Evolutionary conservation across 2,113 vertebrate species (phyloP).

Genomic region (Morphnarchus princeps): DNA sequence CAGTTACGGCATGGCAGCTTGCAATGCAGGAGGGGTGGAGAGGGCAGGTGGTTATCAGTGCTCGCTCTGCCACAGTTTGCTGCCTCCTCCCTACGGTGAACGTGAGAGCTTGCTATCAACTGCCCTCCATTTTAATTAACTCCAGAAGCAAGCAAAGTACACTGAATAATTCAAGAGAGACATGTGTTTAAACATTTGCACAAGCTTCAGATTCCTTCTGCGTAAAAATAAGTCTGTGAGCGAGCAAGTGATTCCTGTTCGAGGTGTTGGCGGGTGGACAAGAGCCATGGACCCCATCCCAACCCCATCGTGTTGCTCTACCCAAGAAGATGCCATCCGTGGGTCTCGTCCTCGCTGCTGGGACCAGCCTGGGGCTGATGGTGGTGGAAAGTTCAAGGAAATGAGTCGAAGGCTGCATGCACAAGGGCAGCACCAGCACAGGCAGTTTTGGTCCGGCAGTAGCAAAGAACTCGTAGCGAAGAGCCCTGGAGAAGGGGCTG

Average conservation of each 20-base stretch:
- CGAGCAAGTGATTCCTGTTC: background rate
- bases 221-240: background rate
- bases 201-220: constrained; percentile 8
- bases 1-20: background rate
- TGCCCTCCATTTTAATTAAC: constrained; percentile 11
- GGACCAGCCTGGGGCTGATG: background rate
- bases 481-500: background rate
- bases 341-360: background rate
- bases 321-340: fast-evolving
- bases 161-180: constrained; percentile 37
- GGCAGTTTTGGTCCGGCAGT: background rate
- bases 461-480: background rate
- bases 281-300: background rate
- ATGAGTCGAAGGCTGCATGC: fast-evolving
- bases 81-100: background rate
- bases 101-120: background rate
- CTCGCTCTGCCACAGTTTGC: background rate
- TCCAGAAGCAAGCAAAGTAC: constrained; percentile 3
- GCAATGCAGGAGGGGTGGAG: background rate
- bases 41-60: background rate
- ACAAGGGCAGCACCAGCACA: background rate
- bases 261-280: background rate
- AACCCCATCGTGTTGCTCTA: background rate
- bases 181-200: constrained; percentile 34
- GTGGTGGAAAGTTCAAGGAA: background rate